phyloP scores from a whole-genome alignment of 1,140 invertebrate genomes.

The Cotesia glomerata region DNA sequence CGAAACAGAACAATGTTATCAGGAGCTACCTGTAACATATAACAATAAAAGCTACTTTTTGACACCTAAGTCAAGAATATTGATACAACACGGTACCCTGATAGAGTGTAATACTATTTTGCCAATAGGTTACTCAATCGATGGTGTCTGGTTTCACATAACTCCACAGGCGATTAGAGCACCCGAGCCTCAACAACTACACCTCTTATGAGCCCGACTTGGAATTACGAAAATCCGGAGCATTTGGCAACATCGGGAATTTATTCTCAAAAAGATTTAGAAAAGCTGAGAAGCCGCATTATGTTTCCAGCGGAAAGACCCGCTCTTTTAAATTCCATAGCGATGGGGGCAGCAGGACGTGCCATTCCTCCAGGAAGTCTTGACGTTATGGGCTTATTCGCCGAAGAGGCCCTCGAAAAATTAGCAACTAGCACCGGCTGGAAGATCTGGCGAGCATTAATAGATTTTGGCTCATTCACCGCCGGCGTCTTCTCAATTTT shows the following conservation, averaged over 20 bases:
- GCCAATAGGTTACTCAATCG: conserved; percentile 3
- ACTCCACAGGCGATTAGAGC: neutral
- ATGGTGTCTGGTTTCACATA: neutral
- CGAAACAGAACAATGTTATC: neutral
- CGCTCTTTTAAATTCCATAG: neutral
- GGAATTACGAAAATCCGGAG: neutral
- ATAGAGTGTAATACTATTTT: conserved; percentile 23
- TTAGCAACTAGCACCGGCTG: neutral
- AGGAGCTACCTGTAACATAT: conserved; percentile 1
- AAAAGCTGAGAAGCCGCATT: neutral
- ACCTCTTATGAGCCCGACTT: neutral
- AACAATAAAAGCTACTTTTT: conserved; percentile 10
- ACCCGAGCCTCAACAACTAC: neutral
- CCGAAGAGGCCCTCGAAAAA: neutral
- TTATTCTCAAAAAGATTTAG: neutral
- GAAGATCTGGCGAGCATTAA: neutral
- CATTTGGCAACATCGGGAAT: neutral
- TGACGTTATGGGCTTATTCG: neutral
- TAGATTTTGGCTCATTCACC: neutral
- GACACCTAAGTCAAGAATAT: conserved; percentile 19
- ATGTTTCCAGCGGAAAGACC: neutral
- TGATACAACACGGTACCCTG: neutral
- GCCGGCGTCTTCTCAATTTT: neutral
- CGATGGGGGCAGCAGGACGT: neutral
- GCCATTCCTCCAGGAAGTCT: neutral